These are phyloP conservation scores for Fabriciana adippe DNA, from an alignment of 2,888 invertebrate species.

Conservation along the genomic window DNA sequence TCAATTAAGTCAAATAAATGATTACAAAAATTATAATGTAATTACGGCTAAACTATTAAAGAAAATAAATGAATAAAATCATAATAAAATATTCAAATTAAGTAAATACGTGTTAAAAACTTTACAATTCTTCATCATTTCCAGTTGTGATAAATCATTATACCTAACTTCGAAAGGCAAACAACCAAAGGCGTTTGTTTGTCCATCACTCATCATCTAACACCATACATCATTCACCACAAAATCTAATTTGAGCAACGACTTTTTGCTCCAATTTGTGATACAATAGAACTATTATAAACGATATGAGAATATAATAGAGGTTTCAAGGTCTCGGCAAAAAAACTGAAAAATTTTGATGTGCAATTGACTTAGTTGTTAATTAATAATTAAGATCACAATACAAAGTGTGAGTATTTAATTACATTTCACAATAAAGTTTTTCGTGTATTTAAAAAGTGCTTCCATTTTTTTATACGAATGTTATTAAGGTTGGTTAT, in stretches of 20 bases:
- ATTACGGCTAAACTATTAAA: neutral
- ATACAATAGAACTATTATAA: neutral
- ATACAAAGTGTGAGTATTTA: too few relatives aligned
- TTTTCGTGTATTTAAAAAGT: too few relatives aligned
- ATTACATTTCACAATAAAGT: too few relatives aligned
- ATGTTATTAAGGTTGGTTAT: too few relatives aligned
- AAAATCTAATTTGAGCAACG: constrained; percentile 51
- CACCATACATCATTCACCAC: constrained; percentile 59
- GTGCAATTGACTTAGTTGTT: too few relatives aligned
- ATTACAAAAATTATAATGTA: neutral
- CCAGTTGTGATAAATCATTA: constrained; percentile 62
- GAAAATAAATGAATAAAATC: neutral
- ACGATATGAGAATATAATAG: too few relatives aligned
- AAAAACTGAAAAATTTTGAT: too few relatives aligned
- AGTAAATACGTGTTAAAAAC: neutral
- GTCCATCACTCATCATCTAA: constrained; percentile 64
- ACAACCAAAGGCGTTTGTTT: constrained; percentile 63
- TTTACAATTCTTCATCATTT: neutral
- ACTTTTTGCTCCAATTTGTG: neutral
- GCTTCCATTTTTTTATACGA: too few relatives aligned
- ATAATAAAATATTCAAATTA: neutral
- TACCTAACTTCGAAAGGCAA: constrained; percentile 54
- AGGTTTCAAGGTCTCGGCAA: too few relatives aligned
- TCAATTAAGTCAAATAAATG: too few relatives aligned
- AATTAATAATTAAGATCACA: too few relatives aligned